Conservation (phyloP, 2,888 invertebrate species). For the Sesia apiformis region DNA sequence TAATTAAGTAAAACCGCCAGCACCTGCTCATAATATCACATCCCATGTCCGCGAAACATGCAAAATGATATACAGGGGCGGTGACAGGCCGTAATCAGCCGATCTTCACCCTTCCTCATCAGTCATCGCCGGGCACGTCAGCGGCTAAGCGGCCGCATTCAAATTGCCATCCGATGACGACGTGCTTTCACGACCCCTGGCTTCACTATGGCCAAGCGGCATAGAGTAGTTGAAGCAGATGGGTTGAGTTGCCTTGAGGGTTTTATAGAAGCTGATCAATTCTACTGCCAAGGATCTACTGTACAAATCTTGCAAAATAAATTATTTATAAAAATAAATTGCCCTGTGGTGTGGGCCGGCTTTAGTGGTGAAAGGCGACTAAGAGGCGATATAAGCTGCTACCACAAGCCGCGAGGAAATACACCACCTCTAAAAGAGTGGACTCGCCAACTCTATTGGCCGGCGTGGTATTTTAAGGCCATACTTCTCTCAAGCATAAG, state of each 20-base stretch:
- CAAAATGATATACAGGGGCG: slow-evolving; percentile 54
- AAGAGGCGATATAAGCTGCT: too few relatives aligned
- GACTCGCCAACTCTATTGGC: too few relatives aligned
- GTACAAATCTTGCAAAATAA: too few relatives aligned
- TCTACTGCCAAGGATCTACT: too few relatives aligned
- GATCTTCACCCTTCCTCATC: slow-evolving; percentile 72
- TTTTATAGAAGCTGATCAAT: too few relatives aligned
- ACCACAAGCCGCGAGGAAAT: too few relatives aligned
- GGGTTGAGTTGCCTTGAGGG: background rate
- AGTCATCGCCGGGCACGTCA: slow-evolving; percentile 59
- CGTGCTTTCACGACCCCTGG: slow-evolving; percentile 68
- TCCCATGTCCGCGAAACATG: slow-evolving; percentile 48
- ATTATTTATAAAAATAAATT: too few relatives aligned
- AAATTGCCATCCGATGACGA: slow-evolving; percentile 71
- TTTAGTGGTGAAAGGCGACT: too few relatives aligned
- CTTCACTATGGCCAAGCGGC: slow-evolving; percentile 45
- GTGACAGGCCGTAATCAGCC: slow-evolving; percentile 59
- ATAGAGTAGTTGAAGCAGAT: slow-evolving; percentile 16
- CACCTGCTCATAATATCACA: slow-evolving; percentile 3
- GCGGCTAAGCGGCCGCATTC: slow-evolving; percentile 71
- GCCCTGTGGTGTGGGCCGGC: too few relatives aligned
- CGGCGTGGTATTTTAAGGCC: too few relatives aligned
- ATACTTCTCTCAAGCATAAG: too few relatives aligned
- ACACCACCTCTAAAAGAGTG: too few relatives aligned
- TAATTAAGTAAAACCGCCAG: background rate